Evolutionary conservation across 2,888 invertebrate genomes (phyloP), one percentile per base, ranked within the genome.

Genomic region (Cheilosia grossa): DNA sequence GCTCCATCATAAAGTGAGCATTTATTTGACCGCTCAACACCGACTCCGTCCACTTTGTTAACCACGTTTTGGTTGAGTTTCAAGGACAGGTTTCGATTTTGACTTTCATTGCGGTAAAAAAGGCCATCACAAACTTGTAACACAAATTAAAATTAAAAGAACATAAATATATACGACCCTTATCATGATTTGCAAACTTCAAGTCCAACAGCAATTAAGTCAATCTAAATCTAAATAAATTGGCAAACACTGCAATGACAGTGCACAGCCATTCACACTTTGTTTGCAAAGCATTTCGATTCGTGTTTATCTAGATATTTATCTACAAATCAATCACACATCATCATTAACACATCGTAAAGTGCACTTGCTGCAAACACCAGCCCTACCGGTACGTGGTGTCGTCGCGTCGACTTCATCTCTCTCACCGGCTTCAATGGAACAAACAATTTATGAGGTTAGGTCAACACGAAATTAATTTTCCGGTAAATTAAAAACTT

Each of bases 401-500:
- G 47, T 58, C 15, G 30, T 27, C 27, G 40, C 53, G 51, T 44
- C 59, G 51, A 24, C 27, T 59, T 27, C 66, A 37, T 37, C 56
- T 58, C 49, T 37, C 13, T 13, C 49, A 56, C 24, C 47, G 47
- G 13, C 70, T 13, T 53, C 53, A 33, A 61, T 19, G 44, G 61
- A 61, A 63, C 61, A 82, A 82, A 83, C 79, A 69, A 66, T 67
- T 66, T 80, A 83, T 74, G 83, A 74, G 83, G 83, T 83, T 83
- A 80, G 80, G 80, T 80, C 83, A 83, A 80, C 74, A 80, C 17
- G 33, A 80, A 83, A 74, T 83, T 69, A 83, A 83, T 83, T 83
- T 83, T 83, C 83, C 74, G 74, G 83, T 66, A 80, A 83, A 83
- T 83, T 83, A 80, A 83, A 80, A 83, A 79, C 80, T 83, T 74